phyloP scores from a whole-genome alignment of 37 sponge, comb jelly and placozoan species.

The Spongilla lacustris region DNA sequence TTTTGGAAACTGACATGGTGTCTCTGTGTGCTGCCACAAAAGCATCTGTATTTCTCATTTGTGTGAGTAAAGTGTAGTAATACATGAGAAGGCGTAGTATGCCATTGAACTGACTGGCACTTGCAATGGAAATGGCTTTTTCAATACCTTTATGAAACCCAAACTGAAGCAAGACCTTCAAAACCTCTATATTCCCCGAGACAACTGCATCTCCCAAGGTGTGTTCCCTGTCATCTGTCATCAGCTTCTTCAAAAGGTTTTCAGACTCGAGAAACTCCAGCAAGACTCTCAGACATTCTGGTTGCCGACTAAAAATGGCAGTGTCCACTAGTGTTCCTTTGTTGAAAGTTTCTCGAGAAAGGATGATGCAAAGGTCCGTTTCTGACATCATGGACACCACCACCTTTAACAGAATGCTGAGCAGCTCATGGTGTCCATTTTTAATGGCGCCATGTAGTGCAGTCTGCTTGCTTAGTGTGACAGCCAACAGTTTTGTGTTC shows the following conservation, averaged over 20 bases:
- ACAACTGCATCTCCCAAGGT: constrained; percentile 42
- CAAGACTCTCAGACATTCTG: constrained; percentile 46
- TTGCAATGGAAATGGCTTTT: constrained; percentile 32
- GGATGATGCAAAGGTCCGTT: constrained; percentile 23
- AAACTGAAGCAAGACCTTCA: constrained; percentile 50
- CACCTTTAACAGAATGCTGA: constrained; percentile 36
- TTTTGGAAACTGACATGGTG: not conserved
- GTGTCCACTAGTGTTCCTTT: constrained; percentile 36
- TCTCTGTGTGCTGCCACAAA: not conserved
- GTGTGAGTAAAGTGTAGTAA: constrained; percentile 41
- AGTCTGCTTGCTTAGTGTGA: constrained; percentile 31
- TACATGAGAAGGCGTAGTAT: constrained; percentile 41
- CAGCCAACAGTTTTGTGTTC: constrained; percentile 29
- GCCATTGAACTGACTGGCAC: not conserved
- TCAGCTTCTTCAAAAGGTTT: constrained; percentile 3
- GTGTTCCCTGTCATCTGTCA: constrained; percentile 3
- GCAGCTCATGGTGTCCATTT: constrained; percentile 35
- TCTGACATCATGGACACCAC: constrained; percentile 19
- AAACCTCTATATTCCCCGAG: constrained; percentile 6
- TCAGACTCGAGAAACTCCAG: constrained; percentile 9
- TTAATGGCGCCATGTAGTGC: constrained; percentile 58
- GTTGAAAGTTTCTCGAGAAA: constrained; percentile 7
- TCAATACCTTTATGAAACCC: constrained; percentile 45
- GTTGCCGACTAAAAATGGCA: constrained; percentile 22
- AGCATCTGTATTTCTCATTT: not conserved